Percentiles rank a stretch among this genome's conserved stretches.
Conservation (phyloP, 30 jellyfish, hydroid and myxozoan genomes). For the Sanderia malayensis region DNA sequence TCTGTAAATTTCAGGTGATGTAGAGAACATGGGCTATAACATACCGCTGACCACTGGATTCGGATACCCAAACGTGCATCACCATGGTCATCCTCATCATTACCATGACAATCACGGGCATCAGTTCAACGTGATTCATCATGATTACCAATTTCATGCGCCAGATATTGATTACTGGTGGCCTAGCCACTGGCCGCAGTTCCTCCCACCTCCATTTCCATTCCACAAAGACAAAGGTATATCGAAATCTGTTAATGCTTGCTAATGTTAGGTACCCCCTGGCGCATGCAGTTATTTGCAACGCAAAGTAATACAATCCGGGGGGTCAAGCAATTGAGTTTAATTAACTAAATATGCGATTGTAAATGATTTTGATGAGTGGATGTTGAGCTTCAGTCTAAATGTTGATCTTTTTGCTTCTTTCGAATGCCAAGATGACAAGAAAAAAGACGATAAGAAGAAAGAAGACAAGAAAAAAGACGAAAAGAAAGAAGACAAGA, state of each 20-base stretch:
- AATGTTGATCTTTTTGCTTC: too few species aligned
- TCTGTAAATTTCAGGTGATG: not conserved
- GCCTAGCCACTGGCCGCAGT: constrained; percentile 61
- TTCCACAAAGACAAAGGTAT: constrained; percentile 46
- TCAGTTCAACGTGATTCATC: constrained; percentile 27
- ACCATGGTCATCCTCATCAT: not conserved
- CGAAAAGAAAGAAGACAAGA: constrained; percentile 39
- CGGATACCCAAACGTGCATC: not conserved
- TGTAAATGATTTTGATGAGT: too few species aligned
- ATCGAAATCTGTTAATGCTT: too few species aligned
- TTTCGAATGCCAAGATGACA: too few species aligned
- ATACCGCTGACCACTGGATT: not conserved
- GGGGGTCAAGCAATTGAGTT: too few species aligned
- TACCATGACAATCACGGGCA: not conserved
- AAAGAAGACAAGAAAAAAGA: constrained; percentile 34
- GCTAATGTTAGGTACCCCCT: too few species aligned
- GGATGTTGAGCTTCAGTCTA: too few species aligned
- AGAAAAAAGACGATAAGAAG: constrained; percentile 20
- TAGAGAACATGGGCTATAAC: not conserved
- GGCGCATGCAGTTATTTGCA: too few species aligned
- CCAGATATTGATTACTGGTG: constrained; percentile 60
- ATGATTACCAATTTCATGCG: constrained; percentile 53
- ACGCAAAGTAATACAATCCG: too few species aligned
- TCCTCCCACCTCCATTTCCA: constrained; percentile 62
- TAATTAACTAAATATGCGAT: too few species aligned